A percentile compares a stretch with the other conserved stretches of the same genome.
phyloP scores from a whole-genome alignment of 2,797 vertebrate species.

The Thunnus albacares region DNA sequence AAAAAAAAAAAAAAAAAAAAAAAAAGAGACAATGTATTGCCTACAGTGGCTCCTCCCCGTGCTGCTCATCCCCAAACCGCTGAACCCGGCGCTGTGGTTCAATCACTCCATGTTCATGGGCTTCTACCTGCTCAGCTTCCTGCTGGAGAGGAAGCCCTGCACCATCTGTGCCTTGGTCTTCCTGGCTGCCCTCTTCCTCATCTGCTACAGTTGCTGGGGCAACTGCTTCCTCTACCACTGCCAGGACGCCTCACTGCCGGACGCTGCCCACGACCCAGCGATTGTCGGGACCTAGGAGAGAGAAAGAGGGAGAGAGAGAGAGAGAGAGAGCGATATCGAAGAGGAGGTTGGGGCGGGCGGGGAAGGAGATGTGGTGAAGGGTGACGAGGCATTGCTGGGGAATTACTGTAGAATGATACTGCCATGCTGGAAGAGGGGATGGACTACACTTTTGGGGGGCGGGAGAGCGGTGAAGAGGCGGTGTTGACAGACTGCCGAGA shows the following conservation, averaged over 20 bases:
- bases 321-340: too few species aligned
- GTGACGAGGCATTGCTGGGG: constrained; percentile 10
- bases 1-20: too few species aligned
- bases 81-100: constrained; percentile 99
- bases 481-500: not conserved
- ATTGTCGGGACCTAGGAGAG: constrained; percentile 93
- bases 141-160: constrained; percentile 99
- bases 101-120: constrained; percentile 99
- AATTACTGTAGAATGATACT: constrained; percentile 38
- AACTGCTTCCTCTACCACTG: constrained; percentile 99
- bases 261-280: constrained; percentile 92
- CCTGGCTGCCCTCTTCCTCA: constrained; percentile 96
- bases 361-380: not conserved
- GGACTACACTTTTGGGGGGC: not conserved
- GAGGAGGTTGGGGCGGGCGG: not conserved
- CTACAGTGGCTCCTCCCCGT: constrained; percentile 99
- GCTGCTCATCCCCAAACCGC: constrained; percentile 98
- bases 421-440: constrained; percentile 51
- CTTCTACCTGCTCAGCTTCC: constrained; percentile 99
- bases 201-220: constrained; percentile 99
- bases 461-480: not conserved
- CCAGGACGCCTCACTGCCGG: constrained; percentile 92
- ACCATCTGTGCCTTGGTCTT: constrained; percentile 99
- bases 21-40: constrained; percentile 92
- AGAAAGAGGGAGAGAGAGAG: too few species aligned